A percentile compares a stretch with the other conserved stretches of the same genome.
Evolutionary conservation across 2,888 invertebrate species (phyloP).

Genomic region (Chalcis sispes): DNA sequence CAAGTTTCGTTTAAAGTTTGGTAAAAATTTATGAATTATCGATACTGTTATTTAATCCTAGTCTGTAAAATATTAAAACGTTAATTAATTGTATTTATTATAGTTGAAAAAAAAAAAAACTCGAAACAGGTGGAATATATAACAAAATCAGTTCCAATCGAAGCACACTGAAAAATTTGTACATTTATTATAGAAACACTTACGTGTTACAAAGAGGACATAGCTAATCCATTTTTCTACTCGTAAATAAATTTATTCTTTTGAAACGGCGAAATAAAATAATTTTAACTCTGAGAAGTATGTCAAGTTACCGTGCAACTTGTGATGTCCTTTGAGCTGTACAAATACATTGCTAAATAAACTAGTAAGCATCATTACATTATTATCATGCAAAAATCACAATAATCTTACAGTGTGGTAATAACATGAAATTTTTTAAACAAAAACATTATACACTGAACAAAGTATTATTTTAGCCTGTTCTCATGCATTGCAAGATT

Average conservation of each 20-base stretch:
- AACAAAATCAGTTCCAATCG: constrained; percentile 47
- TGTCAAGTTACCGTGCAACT: constrained; percentile 32
- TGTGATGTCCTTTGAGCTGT: constrained; percentile 46
- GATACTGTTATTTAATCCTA: constrained; percentile 53
- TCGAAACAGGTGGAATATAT: constrained; percentile 42
- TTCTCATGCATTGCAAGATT: constrained; percentile 21
- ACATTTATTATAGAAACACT: constrained; percentile 42
- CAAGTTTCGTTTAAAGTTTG: constrained; percentile 50
- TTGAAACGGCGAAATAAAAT: constrained; percentile 26
- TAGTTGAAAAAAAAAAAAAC: constrained; percentile 30
- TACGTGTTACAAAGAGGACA: constrained; percentile 33
- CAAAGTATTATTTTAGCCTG: constrained; percentile 7
- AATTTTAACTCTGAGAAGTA: constrained; percentile 28
- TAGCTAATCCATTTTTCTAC: constrained; percentile 45
- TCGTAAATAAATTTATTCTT: constrained; percentile 43
- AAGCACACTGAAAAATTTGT: constrained; percentile 45
- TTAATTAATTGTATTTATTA: constrained; percentile 54
- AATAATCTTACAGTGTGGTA: constrained; percentile 26
- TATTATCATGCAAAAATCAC: constrained; percentile 30
- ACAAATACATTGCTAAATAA: constrained; percentile 48
- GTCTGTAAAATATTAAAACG: constrained; percentile 50
- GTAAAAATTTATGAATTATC: constrained; percentile 51
- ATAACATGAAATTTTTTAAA: constrained; percentile 20
- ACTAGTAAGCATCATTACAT: constrained; percentile 42
- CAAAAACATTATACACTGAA: constrained; percentile 8